Evolutionary conservation across 2,797 vertebrate genomes (phyloP).

Genomic region (Danio choprae): DNA sequence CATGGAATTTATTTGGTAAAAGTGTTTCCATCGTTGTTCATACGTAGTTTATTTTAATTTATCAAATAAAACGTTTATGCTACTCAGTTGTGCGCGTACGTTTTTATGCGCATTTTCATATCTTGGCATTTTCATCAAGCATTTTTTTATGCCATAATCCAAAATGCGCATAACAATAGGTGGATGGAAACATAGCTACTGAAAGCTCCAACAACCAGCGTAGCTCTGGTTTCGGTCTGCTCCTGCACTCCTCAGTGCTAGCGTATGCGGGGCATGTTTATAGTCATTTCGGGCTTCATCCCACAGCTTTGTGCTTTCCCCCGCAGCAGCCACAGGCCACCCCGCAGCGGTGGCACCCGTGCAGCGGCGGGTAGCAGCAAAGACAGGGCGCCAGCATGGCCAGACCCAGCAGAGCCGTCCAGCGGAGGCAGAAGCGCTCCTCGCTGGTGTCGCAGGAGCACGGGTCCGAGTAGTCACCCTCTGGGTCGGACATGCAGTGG

Average conservation of each 20-base stretch:
- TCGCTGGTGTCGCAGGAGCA: slow-evolving; percentile 95
- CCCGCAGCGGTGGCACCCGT: slow-evolving; percentile 92
- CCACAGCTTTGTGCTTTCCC: slow-evolving; percentile 92
- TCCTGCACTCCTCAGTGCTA: slow-evolving; percentile 34
- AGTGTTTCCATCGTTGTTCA: too few species aligned
- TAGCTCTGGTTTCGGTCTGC: not conserved
- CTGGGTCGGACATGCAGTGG: slow-evolving; percentile 99
- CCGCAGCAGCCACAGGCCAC: slow-evolving; percentile 93
- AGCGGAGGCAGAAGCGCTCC: slow-evolving; percentile 93
- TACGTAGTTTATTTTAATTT: too few species aligned
- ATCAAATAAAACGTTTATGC: too few species aligned
- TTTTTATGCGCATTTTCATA: too few species aligned
- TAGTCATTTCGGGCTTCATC: slow-evolving; percentile 76
- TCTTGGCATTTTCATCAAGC: too few species aligned
- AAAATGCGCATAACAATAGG: too few species aligned
- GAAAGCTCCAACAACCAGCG: not conserved
- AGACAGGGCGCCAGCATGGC: slow-evolving; percentile 96
- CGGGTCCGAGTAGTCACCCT: slow-evolving; percentile 97
- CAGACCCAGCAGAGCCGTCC: slow-evolving; percentile 95
- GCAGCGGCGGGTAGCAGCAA: slow-evolving; percentile 96
- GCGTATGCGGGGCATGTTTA: slow-evolving; percentile 58
- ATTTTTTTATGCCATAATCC: too few species aligned
- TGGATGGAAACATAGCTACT: not conserved
- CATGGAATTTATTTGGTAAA: too few species aligned
- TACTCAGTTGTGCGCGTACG: too few species aligned